Evolutionary conservation across 1,140 invertebrate species (phyloP), one percentile per base, ranked within the genome.

Genomic region (Philopotamus ludificatus): DNA sequence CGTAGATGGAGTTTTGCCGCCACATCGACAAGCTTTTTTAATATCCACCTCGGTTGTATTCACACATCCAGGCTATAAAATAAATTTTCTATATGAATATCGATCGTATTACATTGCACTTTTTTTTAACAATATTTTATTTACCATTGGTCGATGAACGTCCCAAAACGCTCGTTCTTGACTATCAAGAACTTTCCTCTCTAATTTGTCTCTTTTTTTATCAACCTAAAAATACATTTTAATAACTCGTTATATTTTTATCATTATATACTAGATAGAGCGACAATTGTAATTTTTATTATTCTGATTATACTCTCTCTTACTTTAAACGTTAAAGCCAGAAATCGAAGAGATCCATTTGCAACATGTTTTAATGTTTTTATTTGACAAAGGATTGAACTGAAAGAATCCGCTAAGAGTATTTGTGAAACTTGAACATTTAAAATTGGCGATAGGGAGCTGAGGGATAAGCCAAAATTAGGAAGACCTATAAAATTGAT

Each of bases 131-230:
- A 49, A 42, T 42, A 44, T 51, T 61, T 62, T 58, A 23, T 34
- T 70, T 53, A 81, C 79, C 87, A 98, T 96, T 23, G 97, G 98
- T 74, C 97, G 83, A 78, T 99, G 96, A 0, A 99, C 95, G 79
- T 99, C 97, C 98, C 98, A 99, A 77, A 99, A 99, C 0, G 97
- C 97, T 73, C 97, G 82, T 78, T 99, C 98, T 79, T 99, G 98
- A 74, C 95, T 98, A 79, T 99, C 98, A 18, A 99, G 77, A 26
- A 99, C 95, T 81, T 99, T 99, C 49, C 97, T 82, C 77, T 99
- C 98, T 67, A 98, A 76, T 76, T 99, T 99, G 75, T 99, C 97
- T 50, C 97, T 83, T 74, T 99, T 99, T 78, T 99, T 99, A 77
- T 99, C 97, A 21, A 99, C 97, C 85, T 98, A 41, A 60, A 42